Evolutionary conservation across 2,113 vertebrate species (phyloP), one percentile per base, ranked within the genome.

Genomic region (Ailurus styani): DNA sequence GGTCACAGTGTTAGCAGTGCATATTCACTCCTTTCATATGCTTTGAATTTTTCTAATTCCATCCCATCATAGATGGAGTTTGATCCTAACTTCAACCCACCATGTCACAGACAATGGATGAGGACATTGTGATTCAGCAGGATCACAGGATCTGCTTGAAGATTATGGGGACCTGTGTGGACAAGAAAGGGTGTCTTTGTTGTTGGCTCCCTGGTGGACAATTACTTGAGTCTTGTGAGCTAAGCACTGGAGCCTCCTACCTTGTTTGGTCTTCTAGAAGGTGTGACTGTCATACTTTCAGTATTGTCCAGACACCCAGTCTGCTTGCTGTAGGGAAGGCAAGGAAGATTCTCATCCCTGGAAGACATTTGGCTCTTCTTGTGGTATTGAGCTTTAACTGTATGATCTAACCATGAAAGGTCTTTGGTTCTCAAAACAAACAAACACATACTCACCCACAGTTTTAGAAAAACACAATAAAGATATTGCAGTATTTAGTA

Each of bases 131-230:
- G 62, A 99, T 99, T 96, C 99, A 99, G 93, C 99, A 99, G 98
- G 99, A 99, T 45, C 99, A 99, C 96, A 99, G 99, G 98, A 99
- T 99, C 94, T 98, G 99, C 29, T 97, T 99, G 73, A 99, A 99
- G 98, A 99, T 99, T 82, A 99, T 99, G 73, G 99, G 99, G 64
- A 99, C 99, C n/a, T 98, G 99, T 91, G 99, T 99, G 86, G 99
- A 99, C 96, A 99, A 99, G 97, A 99, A 99, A 99, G 89, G 99
- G 99, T 97, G 99, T 99, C 68, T 99, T 99, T 98, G 99, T 99
- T 8, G 99, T 99, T 86, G 99, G 99, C 66, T 99, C 99, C 83
- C 98, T 99, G 62, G 99, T 99, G 99, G 99, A 99, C 18, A 99
- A 99, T 94, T 99, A 99, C 94, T 97, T 99, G 64, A 99, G 99